Conservation (phyloP, 2,797 vertebrate genomes). For the Melanotaenia trifasciata region DNA sequence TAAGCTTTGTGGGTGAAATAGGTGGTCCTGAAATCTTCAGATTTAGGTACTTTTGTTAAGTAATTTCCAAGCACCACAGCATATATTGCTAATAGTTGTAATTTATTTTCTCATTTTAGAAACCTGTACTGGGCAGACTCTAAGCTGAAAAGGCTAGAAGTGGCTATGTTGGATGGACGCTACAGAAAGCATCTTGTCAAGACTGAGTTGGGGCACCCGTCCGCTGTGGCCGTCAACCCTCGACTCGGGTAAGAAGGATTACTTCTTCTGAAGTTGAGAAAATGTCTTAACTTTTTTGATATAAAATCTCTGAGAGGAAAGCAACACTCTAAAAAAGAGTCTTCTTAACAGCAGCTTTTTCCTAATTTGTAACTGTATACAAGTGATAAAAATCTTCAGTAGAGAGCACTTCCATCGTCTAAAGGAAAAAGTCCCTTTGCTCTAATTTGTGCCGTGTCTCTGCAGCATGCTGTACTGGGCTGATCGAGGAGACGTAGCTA, state of each 20-base stretch:
- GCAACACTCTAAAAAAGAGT: neutral
- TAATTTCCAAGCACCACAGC: neutral
- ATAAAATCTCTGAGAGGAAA: neutral
- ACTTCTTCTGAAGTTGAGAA: neutral
- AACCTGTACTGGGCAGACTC: slow-evolving; percentile 96
- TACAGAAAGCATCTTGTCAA: slow-evolving; percentile 92
- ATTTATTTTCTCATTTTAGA: slow-evolving; percentile 64
- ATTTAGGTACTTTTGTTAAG: neutral
- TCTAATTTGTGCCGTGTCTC: neutral
- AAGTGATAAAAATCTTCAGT: neutral
- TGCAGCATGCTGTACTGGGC: slow-evolving; percentile 91
- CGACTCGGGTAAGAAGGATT: slow-evolving; percentile 83
- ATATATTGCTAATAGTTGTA: neutral
- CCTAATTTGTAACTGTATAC: neutral
- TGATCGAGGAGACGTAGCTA: slow-evolving; percentile 87
- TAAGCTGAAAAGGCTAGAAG: slow-evolving; percentile 87
- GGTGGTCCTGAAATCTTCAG: no score
- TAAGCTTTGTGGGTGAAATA: no score
- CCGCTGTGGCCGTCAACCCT: slow-evolving; percentile 90
- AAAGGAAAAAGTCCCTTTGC: neutral
- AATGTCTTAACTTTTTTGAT: neutral
- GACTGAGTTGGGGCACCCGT: slow-evolving; percentile 87
- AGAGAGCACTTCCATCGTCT: neutral
- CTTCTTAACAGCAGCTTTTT: neutral
- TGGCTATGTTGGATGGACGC: slow-evolving; percentile 91